These are phyloP conservation scores for Matsumurasca onukii DNA, from an alignment of 1,140 invertebrate species.

Conservation along the genomic window DNA sequence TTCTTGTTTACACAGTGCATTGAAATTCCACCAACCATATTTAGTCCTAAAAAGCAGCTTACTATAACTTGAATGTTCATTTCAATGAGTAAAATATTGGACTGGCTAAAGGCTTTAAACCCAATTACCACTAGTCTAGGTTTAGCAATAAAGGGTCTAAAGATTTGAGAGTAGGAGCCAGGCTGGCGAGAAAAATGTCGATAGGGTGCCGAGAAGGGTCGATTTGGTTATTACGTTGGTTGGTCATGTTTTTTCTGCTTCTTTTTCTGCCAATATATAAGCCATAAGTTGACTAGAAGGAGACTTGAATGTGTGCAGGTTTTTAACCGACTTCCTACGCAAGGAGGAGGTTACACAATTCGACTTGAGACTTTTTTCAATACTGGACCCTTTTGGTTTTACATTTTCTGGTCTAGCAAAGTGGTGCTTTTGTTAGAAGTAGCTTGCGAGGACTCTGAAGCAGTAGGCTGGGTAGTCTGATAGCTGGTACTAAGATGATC, in stretches of 20 bases:
- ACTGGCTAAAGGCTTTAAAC: no score
- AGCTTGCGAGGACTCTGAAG: not conserved
- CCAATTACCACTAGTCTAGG: no score
- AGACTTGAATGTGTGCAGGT: no score
- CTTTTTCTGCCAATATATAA: no score
- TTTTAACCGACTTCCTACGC: no score
- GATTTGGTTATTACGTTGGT: not conserved
- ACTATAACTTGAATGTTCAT: no score
- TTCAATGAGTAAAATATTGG: no score
- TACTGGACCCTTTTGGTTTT: not conserved
- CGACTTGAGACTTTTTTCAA: not conserved
- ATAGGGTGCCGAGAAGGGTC: not conserved
- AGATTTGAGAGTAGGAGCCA: not conserved
- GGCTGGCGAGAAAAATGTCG: not conserved
- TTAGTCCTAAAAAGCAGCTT: no score
- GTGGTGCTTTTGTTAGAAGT: not conserved
- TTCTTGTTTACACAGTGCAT: no score
- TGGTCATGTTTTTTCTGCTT: not conserved
- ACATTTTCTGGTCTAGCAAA: not conserved
- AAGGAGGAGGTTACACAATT: no score
- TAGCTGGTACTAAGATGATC: not conserved
- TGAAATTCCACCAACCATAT: no score
- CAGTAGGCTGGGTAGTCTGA: not conserved
- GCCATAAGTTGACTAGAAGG: not conserved
- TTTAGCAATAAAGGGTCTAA: not conserved